Evolutionary conservation across 2,113 vertebrate genomes (phyloP).

Genomic region (Crotophaga sulcirostris): DNA sequence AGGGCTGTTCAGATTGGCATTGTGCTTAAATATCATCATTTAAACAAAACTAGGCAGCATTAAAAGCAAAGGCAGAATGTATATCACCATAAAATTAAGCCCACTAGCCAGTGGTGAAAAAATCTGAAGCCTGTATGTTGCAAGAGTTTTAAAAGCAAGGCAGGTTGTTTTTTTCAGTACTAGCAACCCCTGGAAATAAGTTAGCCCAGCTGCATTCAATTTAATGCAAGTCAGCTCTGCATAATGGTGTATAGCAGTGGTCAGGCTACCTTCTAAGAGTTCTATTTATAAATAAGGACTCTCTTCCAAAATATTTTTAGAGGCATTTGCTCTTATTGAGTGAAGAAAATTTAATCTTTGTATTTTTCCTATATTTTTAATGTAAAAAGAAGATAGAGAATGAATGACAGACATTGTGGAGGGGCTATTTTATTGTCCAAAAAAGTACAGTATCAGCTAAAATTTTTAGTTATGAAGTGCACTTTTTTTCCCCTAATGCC

Average conservation of each 20-base stretch:
- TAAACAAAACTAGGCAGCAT: conserved; percentile 12
- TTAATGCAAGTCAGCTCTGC: background rate
- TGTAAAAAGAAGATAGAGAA: background rate
- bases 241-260: background rate
- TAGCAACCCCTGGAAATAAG: background rate
- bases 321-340: background rate
- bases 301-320: background rate
- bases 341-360: background rate
- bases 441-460: background rate
- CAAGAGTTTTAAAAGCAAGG: conserved; percentile 10
- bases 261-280: background rate
- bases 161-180: conserved; percentile 18
- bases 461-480: background rate
- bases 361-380: background rate
- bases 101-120: background rate
- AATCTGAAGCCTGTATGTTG: background rate
- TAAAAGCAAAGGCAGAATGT: conserved; percentile 26
- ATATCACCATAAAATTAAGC: background rate
- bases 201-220: background rate
- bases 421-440: background rate
- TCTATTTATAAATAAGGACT: background rate
- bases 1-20: background rate
- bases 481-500: background rate
- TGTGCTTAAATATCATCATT: background rate
- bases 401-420: background rate